Base-by-base conservation (phyloP, 2,797 vertebrate species). In the Hephaestus fuliginosus region DNA sequence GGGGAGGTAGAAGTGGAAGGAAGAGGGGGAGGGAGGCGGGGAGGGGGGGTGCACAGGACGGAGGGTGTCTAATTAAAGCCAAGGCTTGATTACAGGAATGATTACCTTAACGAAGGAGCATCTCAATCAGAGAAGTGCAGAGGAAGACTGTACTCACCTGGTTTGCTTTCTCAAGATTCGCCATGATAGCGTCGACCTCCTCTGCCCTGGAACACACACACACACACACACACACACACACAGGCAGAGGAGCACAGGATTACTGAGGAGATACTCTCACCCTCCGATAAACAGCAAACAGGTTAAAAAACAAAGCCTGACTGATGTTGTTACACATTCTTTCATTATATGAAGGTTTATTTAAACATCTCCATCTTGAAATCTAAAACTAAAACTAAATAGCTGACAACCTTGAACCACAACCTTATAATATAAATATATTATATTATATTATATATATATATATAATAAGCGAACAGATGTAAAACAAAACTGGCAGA, bases 81-180 rank as follows among this genome's bases (percentile, higher is more conserved):
- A 33, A 85, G 85, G 89, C 94, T 94, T 95, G 95, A 95, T 95
- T 95, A 94, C 91, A 92, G 91, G 91, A 93, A 93, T 96, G 93
- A 95, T 95, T 95, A 95, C 86, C 91, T 93, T 91, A 91, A 94
- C 89, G 91, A 94, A 88, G 88, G 88, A 88, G 91, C 88, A 90
- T 92, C 91, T 94, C 92, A 95, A 95, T 95, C 93, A 95, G 88
- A 89, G 76, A 61, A 79, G 81, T 67, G 90, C 88, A 85, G 81
- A 85, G 73, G 78, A 74, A 76, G 75, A 79, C 79, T 71, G 5
- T 17, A 81, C 97, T 98, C 94, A 99, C 98, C 97, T 97, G 97
- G 93, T 98, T 98, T 74, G 98, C 97, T 91, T 97, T 98, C 91
- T 99, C 97, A 5, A 99, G 96, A 92, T 97, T 97, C 0, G 95